Evolutionary conservation across 2,888 invertebrate species (phyloP).

Genomic region (Lasius platythorax): DNA sequence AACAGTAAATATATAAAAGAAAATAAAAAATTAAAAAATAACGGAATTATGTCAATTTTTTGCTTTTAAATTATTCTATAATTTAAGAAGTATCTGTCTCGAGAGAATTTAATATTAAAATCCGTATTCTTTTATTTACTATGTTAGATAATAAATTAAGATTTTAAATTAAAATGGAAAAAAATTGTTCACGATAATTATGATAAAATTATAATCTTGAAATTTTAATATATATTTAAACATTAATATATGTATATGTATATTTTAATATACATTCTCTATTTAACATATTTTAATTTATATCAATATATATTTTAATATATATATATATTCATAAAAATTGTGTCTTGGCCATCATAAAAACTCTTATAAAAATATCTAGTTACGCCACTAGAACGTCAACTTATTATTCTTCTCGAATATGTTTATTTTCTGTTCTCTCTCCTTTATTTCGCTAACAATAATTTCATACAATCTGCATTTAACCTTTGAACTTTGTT

Average conservation of each 20-base stretch:
- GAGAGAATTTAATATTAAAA: constrained; percentile 1
- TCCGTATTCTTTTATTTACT: not conserved
- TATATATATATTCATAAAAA: not conserved
- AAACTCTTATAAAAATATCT: not conserved
- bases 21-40: not conserved
- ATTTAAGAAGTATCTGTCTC: not conserved
- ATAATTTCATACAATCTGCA: constrained; percentile 8
- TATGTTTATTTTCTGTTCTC: not conserved
- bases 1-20: not conserved
- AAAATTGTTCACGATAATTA: not conserved
- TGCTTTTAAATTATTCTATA: not conserved
- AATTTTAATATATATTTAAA: not conserved
- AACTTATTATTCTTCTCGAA: constrained; percentile 9
- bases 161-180: not conserved
- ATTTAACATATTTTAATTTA: too few relatives aligned
- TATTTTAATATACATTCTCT: not conserved
- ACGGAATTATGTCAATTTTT: not conserved
- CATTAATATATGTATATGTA: not conserved
- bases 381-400: not conserved
- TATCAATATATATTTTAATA: too few relatives aligned
- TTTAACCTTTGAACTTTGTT: not conserved
- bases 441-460: constrained; percentile 24
- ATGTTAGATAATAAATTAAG: not conserved
- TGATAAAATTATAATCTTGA: not conserved
- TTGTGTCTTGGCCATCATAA: not conserved